Base-by-base conservation (phyloP, 2,113 vertebrate genomes). In the Stigmatopora argus region DNA sequence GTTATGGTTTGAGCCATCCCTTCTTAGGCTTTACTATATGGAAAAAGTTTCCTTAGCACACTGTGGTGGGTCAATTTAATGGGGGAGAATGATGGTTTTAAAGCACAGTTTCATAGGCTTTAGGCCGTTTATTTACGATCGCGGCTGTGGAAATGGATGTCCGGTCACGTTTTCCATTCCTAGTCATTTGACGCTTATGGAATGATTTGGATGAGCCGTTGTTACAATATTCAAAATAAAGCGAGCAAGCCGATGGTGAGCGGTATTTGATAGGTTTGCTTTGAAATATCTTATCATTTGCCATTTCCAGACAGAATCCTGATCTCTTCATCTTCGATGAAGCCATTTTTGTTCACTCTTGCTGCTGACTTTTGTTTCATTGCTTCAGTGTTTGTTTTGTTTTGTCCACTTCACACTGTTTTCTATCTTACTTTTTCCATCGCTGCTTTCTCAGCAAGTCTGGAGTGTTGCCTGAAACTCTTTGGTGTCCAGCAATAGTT, bases 151-250 rank as follows among this genome's bases (percentile, higher is more conserved):
- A 82, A 71, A 70, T 71, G 62, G 51, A 70, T 75, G 56, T 64
- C 72, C 48, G 62, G 71, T 81, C 78, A 78, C 75, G 78, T 84
- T 80, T 86, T 85, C 78, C 86, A 89, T 89, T 89, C 87, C 89
- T 84, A 77, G 84, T 81, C 77, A 79, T 81, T 69, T 64, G 58
- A 73, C 81, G 67, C 73, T 77, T 81, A 64, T 46, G 65, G 72
- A 67, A 63, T 77, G 61, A 72, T 76, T 48, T 80, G 80, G 86
- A 83, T 74, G 69, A 87, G 81, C 82, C 77, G 60, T 68, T 56
- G 60, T 68, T 56, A 58, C 82, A 84, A 78, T 87, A 78, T 83
- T 89, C 19, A 38, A 70, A 48, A 66, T 78, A 47, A 77, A 74
- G 63, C 70, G 52, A 34, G 59, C 41, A 8, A 18, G 12, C 64